Evolutionary conservation across 2,797 vertebrate species (phyloP).

Genomic region (Gadopsis bispinosus): DNA sequence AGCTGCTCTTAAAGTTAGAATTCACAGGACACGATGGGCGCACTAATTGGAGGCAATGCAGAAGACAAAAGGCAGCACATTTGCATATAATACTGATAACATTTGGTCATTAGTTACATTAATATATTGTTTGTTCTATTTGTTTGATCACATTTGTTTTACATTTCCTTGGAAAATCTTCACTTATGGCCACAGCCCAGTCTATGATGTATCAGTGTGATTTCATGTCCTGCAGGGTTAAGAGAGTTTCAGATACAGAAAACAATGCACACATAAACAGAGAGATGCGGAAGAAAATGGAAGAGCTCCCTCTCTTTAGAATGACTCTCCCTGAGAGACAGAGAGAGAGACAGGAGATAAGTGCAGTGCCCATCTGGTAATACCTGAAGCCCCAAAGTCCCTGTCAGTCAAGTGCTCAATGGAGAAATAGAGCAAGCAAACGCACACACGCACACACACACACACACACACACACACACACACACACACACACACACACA

Average conservation of each 20-base stretch:
- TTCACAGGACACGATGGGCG: not conserved
- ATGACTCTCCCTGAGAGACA: too few relatives aligned
- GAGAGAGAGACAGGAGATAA: conserved; percentile 40
- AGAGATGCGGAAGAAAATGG: not conserved
- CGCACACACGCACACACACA: conserved; percentile 4
- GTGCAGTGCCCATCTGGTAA: conserved; percentile 49
- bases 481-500: conserved; percentile 31
- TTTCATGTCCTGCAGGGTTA: not conserved
- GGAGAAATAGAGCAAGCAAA: conserved; percentile 1
- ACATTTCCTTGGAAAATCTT: not conserved
- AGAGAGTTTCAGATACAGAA: not conserved
- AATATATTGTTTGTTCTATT: not conserved
- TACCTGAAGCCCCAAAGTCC: conserved; percentile 54
- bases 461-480: conserved; percentile 2
- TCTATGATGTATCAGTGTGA: not conserved
- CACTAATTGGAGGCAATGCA: not conserved
- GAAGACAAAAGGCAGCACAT: not conserved
- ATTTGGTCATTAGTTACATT: not conserved
- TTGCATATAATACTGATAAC: not conserved
- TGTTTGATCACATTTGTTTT: not conserved
- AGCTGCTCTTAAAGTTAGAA: not conserved
- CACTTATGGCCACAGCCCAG: not conserved
- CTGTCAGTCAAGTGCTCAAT: conserved; percentile 52
- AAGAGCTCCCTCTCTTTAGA: not conserved
- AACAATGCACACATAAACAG: not conserved